These are phyloP conservation scores for Lymantria dispar DNA, from an alignment of 2,888 invertebrate genomes.

Conservation along the genomic window DNA sequence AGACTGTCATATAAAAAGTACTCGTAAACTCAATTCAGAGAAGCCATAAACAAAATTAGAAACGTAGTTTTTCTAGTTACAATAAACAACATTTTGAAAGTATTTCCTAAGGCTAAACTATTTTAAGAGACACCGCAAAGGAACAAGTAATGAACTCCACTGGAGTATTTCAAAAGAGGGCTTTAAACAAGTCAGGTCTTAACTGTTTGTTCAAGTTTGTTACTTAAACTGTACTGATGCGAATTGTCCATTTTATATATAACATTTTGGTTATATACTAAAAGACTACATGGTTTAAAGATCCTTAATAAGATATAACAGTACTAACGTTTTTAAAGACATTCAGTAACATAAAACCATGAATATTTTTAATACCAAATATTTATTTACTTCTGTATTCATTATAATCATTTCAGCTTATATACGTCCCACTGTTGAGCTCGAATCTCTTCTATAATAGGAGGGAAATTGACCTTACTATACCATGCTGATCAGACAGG, in stretches of 20 bases:
- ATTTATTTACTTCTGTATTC: no score
- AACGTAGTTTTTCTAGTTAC: conserved; percentile 6
- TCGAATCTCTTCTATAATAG: no score
- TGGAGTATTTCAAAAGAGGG: conserved; percentile 29
- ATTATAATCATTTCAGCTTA: no score
- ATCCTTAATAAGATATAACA: no score
- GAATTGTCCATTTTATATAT: not conserved
- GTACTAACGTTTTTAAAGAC: no score
- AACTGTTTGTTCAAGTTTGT: conserved; percentile 25
- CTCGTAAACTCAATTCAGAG: conserved; percentile 21
- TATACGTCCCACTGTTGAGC: no score
- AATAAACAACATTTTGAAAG: conserved; percentile 22
- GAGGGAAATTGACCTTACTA: no score
- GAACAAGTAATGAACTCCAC: conserved; percentile 34
- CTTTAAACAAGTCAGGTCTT: conserved; percentile 32
- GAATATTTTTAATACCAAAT: no score
- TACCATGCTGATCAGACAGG: no score
- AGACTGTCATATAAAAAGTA: not conserved
- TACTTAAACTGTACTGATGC: conserved; percentile 11
- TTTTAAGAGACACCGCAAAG: conserved; percentile 32
- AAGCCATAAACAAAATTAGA: conserved; percentile 11
- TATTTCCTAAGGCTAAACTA: conserved; percentile 26
- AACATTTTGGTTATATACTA: no score
- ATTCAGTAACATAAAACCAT: no score
- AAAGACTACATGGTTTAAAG: no score